Percentiles rank a stretch among this genome's conserved stretches.
phyloP scores from a whole-genome alignment of 2,888 invertebrate species.

The Opisthograptis luteolata region DNA sequence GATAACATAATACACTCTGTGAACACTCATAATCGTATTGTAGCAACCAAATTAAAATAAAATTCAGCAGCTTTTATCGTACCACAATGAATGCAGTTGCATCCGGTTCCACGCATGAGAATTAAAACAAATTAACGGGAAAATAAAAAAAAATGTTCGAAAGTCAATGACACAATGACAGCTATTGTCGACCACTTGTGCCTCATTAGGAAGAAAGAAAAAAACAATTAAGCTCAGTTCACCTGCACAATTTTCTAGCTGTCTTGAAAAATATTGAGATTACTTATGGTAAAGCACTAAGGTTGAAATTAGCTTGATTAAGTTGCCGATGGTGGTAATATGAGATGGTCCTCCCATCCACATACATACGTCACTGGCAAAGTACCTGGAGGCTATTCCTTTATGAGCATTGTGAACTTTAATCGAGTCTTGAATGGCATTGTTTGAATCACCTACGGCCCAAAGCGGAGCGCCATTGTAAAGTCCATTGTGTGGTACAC shows the following conservation, averaged over 20 bases:
- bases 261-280: conserved; percentile 15
- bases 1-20: too few relatives aligned
- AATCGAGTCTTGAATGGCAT: conserved; percentile 73
- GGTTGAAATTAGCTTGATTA: conserved; percentile 41
- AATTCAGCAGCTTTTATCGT: neutral
- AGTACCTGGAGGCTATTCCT: conserved; percentile 69
- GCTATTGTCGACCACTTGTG: conserved; percentile 76
- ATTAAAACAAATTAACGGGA: conserved; percentile 68
- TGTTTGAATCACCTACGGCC: conserved; percentile 68
- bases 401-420: conserved; percentile 80
- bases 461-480: conserved; percentile 50
- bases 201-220: conserved; percentile 81
- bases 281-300: conserved; percentile 43
- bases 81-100: conserved; percentile 27
- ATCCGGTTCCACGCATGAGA: conserved; percentile 59
- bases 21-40: too few relatives aligned
- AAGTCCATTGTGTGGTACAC: conserved; percentile 39
- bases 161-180: conserved; percentile 74
- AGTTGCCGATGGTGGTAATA: conserved; percentile 22
- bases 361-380: conserved; percentile 66
- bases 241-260: conserved; percentile 50
- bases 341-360: conserved; percentile 44
- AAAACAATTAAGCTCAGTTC: conserved; percentile 70
- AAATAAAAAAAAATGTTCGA: conserved; percentile 57
- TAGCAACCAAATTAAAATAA: neutral